These are phyloP conservation scores for Arnoldichthys spilopterus DNA, from an alignment of 2,797 vertebrate genomes.

Conservation along the genomic window DNA sequence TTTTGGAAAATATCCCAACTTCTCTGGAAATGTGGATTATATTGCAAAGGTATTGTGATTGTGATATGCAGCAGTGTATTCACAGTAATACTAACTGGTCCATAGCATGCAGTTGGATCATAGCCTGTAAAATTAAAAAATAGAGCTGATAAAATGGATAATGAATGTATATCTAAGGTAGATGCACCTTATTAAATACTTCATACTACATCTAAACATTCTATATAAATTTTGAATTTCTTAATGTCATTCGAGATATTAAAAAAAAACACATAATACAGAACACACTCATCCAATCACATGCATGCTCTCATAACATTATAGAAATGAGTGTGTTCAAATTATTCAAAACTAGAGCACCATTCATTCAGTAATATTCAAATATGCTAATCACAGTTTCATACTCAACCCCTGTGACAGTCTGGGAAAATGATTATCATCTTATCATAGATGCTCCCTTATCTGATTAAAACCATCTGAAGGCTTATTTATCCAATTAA, in stretches of 20 bases:
- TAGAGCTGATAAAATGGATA: too few relatives aligned
- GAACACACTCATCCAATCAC: constrained; percentile 6
- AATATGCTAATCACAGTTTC: constrained; percentile 46
- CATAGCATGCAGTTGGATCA: too few relatives aligned
- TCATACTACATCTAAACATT: neutral
- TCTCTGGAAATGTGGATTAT: too few relatives aligned
- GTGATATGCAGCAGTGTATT: too few relatives aligned
- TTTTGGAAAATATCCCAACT: too few relatives aligned
- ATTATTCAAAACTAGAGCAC: constrained; percentile 24
- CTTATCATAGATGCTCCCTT: constrained; percentile 45
- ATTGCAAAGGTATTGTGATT: too few relatives aligned
- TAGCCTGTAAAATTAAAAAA: too few relatives aligned
- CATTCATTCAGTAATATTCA: constrained; percentile 28
- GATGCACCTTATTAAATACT: too few relatives aligned
- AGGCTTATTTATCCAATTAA: constrained; percentile 54
- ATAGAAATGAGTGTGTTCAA: constrained; percentile 2
- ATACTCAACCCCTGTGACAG: constrained; percentile 17
- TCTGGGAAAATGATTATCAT: constrained; percentile 45
- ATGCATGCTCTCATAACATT: neutral
- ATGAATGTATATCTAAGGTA: too few relatives aligned
- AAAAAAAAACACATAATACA: neutral
- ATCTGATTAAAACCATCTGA: constrained; percentile 54
- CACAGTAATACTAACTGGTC: too few relatives aligned
- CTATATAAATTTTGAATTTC: too few relatives aligned
- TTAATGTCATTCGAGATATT: neutral